Percentiles rank a stretch among this genome's conserved stretches.
phyloP scores from a whole-genome alignment of 2,888 invertebrate species.

The Arctia plantaginis region DNA sequence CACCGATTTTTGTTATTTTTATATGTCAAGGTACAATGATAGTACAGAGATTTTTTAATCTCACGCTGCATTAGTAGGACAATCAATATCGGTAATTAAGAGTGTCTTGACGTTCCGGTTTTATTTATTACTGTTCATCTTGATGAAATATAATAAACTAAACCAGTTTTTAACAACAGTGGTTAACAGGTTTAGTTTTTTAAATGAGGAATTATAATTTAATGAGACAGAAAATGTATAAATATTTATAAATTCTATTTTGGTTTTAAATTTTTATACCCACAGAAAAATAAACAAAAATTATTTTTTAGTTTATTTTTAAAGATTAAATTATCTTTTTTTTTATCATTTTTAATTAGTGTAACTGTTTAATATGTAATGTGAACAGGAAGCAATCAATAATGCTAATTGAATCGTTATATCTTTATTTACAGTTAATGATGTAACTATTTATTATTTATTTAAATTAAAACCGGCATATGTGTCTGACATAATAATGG shows the following conservation, averaged over 20 bases:
- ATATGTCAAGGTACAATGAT: too few species aligned
- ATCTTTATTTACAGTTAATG: neutral
- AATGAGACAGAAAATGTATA: neutral
- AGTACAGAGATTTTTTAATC: neutral
- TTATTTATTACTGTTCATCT: too few species aligned
- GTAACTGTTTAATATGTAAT: neutral
- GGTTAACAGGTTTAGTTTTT: neutral
- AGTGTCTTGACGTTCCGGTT: neutral
- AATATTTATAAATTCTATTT: too few species aligned
- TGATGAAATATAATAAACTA: neutral
- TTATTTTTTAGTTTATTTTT: neutral
- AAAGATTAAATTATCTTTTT: neutral
- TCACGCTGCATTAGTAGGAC: neutral
- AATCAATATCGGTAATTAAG: neutral
- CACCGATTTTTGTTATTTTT: too few species aligned
- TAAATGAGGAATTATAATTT: neutral
- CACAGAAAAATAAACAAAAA: too few species aligned
- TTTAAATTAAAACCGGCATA: neutral
- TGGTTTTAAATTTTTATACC: too few species aligned
- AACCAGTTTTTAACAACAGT: neutral
- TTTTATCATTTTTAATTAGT: neutral
- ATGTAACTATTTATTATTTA: neutral
- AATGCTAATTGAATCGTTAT: slow-evolving; percentile 11
- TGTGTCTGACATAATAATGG: slow-evolving; percentile 2
- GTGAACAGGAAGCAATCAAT: slow-evolving; percentile 10